Conservation (phyloP, 2,888 invertebrate genomes). For the Drosophila rubida region DNA sequence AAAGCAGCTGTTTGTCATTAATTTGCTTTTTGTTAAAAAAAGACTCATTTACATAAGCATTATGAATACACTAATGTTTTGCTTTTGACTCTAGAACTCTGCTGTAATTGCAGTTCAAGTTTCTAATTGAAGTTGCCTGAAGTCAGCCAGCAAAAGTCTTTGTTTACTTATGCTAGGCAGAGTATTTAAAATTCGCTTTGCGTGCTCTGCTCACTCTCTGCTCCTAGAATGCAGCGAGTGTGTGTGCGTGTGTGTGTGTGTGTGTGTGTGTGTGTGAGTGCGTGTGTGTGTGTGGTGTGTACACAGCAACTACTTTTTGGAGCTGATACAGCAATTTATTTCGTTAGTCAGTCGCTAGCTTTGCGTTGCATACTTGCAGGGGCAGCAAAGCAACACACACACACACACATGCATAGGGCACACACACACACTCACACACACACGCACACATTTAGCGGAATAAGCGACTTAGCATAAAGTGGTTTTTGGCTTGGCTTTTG, state of each 20-base stretch:
- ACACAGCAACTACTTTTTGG: constrained; percentile 48
- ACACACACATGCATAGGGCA: constrained; percentile 1
- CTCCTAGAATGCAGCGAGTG: not conserved
- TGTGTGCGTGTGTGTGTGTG: not conserved
- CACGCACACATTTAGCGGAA: constrained; percentile 37
- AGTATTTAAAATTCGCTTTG: not conserved
- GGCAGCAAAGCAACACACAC: constrained; percentile 13
- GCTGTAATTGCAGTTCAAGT: not conserved
- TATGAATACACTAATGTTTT: too few species aligned
- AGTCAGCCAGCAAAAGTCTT: not conserved
- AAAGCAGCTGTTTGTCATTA: too few species aligned
- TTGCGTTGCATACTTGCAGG: constrained; percentile 49
- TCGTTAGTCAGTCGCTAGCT: constrained; percentile 60
- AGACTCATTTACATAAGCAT: too few species aligned
- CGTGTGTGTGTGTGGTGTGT: constrained; percentile 17
- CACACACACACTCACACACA: constrained; percentile 8
- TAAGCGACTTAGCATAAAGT: constrained; percentile 66
- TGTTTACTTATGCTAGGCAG: constrained; percentile 12
- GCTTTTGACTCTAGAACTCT: too few species aligned
- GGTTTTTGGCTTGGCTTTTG: constrained; percentile 65
- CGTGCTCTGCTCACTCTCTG: not conserved
- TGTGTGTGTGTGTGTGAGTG: constrained; percentile 15
- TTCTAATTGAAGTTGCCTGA: not conserved
- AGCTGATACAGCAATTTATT: constrained; percentile 79
- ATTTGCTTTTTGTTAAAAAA: too few species aligned